A percentile compares a stretch with the other conserved stretches of the same genome.
Conservation (phyloP, 2,888 invertebrate species). For the Leptogaster cylindrica region DNA sequence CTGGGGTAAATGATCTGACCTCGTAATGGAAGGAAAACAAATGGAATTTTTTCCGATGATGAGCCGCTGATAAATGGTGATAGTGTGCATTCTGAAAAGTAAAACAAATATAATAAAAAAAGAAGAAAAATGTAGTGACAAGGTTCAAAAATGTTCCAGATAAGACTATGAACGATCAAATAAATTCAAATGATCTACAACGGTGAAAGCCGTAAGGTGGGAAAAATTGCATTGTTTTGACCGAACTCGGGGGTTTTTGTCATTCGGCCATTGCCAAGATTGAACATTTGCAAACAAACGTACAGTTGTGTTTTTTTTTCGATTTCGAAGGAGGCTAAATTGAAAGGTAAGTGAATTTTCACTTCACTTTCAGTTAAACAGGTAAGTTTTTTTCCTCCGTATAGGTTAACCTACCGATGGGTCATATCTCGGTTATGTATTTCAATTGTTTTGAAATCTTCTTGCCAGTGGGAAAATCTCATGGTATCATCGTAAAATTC, state of each 20-base stretch:
- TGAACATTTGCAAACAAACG: constrained; percentile 30
- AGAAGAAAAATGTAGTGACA: constrained; percentile 29
- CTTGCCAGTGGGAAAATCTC: constrained; percentile 12
- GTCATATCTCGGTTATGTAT: constrained; percentile 23
- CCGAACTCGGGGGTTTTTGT: not conserved
- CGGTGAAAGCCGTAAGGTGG: constrained; percentile 27
- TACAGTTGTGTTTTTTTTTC: no score
- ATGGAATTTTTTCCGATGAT: constrained; percentile 80
- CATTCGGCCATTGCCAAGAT: not conserved
- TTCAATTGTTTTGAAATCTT: constrained; percentile 26
- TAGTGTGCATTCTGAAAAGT: constrained; percentile 75
- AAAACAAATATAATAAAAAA: no score
- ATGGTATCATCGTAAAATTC: not conserved
- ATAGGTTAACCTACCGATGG: not conserved
- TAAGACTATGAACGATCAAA: constrained; percentile 26
- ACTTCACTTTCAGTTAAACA: constrained; percentile 38
- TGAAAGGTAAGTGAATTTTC: constrained; percentile 44
- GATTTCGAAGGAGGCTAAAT: constrained; percentile 20
- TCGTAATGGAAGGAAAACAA: constrained; percentile 82
- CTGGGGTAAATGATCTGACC: constrained; percentile 90
- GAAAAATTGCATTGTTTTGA: constrained; percentile 15
- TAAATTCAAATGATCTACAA: constrained; percentile 22
- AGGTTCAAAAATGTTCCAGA: constrained; percentile 12
- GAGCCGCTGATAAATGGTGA: constrained; percentile 78
- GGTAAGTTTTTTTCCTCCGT: constrained; percentile 15